These are phyloP conservation scores for Brassicogethes aeneus DNA, from an alignment of 2,888 invertebrate genomes.

Conservation along the genomic window DNA sequence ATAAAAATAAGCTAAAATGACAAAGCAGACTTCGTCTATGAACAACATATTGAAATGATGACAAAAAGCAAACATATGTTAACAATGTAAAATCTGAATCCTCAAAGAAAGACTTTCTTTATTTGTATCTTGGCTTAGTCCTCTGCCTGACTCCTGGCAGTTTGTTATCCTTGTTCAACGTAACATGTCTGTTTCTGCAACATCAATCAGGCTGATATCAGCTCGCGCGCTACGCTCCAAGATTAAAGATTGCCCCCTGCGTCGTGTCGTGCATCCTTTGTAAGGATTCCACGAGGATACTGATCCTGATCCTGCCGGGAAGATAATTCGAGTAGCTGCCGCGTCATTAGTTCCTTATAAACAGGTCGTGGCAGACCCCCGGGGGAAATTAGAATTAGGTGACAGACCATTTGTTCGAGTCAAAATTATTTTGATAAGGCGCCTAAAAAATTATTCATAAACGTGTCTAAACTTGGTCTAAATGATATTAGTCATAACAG, in stretches of 20 bases:
- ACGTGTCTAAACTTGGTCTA: too few species aligned
- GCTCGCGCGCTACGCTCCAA: too few species aligned
- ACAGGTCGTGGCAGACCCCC: not conserved
- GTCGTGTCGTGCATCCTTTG: not conserved
- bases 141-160: too few species aligned
- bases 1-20: too few species aligned
- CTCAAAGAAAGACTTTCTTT: too few species aligned
- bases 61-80: too few species aligned
- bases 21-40: too few species aligned
- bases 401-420: not conserved
- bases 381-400: not conserved
- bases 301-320: not conserved
- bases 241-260: slow-evolving; percentile 1
- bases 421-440: not conserved
- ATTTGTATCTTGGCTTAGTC: too few species aligned
- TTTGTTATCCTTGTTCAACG: too few species aligned
- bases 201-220: not conserved
- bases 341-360: slow-evolving; percentile 1
- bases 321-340: not conserved
- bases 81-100: too few species aligned
- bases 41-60: too few species aligned
- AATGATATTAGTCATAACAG: too few species aligned
- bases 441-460: not conserved
- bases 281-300: not conserved
- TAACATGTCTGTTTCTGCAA: not conserved